Conservation (phyloP, 2,797 vertebrate species). For the Oreortyx pictus region DNA sequence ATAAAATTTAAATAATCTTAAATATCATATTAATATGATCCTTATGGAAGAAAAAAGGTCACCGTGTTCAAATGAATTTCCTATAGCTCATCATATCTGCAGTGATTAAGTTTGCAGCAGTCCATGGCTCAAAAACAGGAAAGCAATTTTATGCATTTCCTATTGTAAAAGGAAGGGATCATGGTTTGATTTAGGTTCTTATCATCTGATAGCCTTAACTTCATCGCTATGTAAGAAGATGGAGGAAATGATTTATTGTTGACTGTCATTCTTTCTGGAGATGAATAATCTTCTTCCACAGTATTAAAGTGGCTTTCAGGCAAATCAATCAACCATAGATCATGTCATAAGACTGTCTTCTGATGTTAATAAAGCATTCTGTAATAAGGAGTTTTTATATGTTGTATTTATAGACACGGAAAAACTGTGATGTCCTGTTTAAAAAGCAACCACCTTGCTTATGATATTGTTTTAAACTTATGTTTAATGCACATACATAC, state of each 20-base stretch:
- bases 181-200: slow-evolving; percentile 75
- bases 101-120: slow-evolving; percentile 13
- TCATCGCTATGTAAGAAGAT: slow-evolving; percentile 73
- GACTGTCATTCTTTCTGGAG: slow-evolving; percentile 78
- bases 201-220: slow-evolving; percentile 73
- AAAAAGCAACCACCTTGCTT: slow-evolving; percentile 28
- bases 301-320: slow-evolving; percentile 80
- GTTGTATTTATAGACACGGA: slow-evolving; percentile 74
- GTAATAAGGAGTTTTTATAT: slow-evolving; percentile 77
- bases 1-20: not conserved
- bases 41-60: not conserved
- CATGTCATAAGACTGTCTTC: slow-evolving; percentile 74
- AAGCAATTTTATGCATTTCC: slow-evolving; percentile 24
- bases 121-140: slow-evolving; percentile 19
- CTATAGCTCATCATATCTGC: not conserved
- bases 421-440: slow-evolving; percentile 53
- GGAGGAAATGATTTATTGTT: slow-evolving; percentile 76
- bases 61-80: not conserved
- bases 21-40: not conserved
- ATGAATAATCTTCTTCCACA: slow-evolving; percentile 78
- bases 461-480: slow-evolving; percentile 39
- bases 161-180: slow-evolving; percentile 44
- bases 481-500: not conserved
- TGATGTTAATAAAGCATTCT: slow-evolving; percentile 80
- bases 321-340: slow-evolving; percentile 79